Evolutionary conservation across 2,797 vertebrate species (phyloP).

Genomic region (Phoxinus dragarum): DNA sequence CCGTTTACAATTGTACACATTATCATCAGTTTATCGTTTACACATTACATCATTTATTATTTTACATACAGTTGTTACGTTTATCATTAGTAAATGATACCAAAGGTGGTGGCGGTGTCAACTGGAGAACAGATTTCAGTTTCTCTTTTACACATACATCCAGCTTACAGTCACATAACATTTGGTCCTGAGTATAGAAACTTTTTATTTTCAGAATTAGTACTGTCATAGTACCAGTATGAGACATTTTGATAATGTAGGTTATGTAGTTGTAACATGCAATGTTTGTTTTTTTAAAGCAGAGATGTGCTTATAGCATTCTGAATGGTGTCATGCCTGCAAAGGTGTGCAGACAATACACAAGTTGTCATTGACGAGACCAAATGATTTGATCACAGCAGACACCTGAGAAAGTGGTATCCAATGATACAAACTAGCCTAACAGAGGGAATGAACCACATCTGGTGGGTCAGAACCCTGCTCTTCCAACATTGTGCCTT

Average conservation of each 20-base stretch:
- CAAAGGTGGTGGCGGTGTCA: slow-evolving; percentile 10
- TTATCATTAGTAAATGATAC: slow-evolving; percentile 24
- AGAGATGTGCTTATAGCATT: slow-evolving; percentile 4
- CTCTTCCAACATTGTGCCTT: background rate
- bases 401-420: background rate
- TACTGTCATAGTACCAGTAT: background rate
- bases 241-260: background rate
- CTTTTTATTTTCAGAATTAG: background rate
- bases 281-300: background rate
- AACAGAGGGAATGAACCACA: background rate
- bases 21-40: slow-evolving; percentile 1
- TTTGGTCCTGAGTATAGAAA: background rate
- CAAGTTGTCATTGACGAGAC: background rate
- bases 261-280: background rate
- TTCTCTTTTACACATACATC: background rate
- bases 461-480: background rate
- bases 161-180: background rate
- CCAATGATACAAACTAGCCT: background rate
- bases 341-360: background rate
- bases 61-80: background rate
- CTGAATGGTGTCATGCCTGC: background rate
- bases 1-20: background rate
- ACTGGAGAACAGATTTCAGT: background rate
- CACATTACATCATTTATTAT: slow-evolving; percentile 23
- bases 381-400: background rate